Percentiles rank a stretch among this genome's conserved stretches.
Conservation (phyloP, 2,888 invertebrate genomes). For the Nymphalis c-album region DNA sequence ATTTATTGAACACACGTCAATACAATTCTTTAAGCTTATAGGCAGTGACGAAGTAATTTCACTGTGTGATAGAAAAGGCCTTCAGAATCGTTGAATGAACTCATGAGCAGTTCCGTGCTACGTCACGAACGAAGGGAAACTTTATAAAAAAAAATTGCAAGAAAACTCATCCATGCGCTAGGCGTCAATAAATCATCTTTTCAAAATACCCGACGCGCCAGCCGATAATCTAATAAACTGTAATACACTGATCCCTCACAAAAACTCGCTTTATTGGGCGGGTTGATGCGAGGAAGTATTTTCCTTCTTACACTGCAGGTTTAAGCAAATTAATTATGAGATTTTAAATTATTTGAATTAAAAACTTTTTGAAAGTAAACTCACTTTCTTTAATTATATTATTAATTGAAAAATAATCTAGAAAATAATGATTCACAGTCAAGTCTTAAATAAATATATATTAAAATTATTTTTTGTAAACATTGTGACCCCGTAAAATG, state of each 20-base stretch:
- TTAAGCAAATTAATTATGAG: not conserved
- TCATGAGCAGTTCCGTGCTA: conserved; percentile 11
- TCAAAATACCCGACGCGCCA: conserved; percentile 38
- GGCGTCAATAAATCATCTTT: conserved; percentile 42
- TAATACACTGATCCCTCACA: conserved; percentile 39
- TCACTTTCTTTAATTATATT: too few relatives aligned
- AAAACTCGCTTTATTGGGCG: conserved; percentile 40
- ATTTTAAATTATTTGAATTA: not conserved
- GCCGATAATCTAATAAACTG: conserved; percentile 43
- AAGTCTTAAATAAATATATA: too few relatives aligned
- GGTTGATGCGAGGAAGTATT: conserved; percentile 30
- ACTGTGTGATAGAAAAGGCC: not conserved
- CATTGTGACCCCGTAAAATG: too few relatives aligned
- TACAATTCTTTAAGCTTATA: not conserved
- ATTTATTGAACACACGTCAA: not conserved
- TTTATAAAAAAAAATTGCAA: conserved; percentile 26
- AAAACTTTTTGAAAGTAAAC: too few relatives aligned
- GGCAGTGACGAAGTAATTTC: not conserved
- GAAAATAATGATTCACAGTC: too few relatives aligned
- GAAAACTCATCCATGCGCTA: conserved; percentile 33
- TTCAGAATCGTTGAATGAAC: conserved; percentile 12
- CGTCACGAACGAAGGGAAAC: conserved; percentile 16
- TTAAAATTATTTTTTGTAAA: too few relatives aligned
- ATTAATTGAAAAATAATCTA: too few relatives aligned
- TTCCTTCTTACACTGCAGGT: conserved; percentile 24